Evolutionary conservation across 2,888 invertebrate genomes (phyloP), one percentile per base, ranked within the genome.

Genomic region (Amphipyra berbera): DNA sequence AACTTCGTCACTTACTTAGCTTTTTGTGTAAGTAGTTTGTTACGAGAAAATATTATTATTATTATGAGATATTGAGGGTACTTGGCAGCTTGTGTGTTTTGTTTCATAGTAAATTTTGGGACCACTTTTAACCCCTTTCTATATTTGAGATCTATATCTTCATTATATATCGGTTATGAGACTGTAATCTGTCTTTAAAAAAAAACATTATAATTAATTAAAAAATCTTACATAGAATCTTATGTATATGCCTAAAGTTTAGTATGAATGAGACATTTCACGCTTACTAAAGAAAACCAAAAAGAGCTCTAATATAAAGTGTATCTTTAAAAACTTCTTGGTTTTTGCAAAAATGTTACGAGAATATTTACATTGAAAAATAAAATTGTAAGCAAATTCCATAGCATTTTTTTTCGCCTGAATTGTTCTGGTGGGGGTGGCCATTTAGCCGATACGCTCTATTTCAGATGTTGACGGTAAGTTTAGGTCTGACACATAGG

Each of bases 401-500:
- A 85, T 90, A 91, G 92, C 86, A 90, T 93, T 94, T 92, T 92
- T 81, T 88, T 92, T 93, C 83, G 89, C 83, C 88, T 83, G 86
- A 86, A 78, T 79, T 86, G 60, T 72, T 85, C 87, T 92, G 88
- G 88, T 91, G 93, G 92, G 90, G 92, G 89, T 89, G 90, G 90
- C 88, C 90, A 88, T 87, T 90, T 88, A 91, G 91, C 84, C 85
- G 86, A 87, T 87, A 86, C 91, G 89, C 91, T 94, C 93, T 94
- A 92, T 95, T 94, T 93, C 94, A 94, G 95, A 95, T 94, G 94
- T 93, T 95, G 90, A 94, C 95, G 94, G 95, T 95, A 94, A 94
- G 95, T 94, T 80, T 92, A 93, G 93, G 90, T 91, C 88, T 86
- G 88, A 86, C 87, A 84, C 85, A 83, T 90, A 89, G 90, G 88